Conservation (phyloP, 1,140 invertebrate genomes). For the Tetraneura akinire region DNA sequence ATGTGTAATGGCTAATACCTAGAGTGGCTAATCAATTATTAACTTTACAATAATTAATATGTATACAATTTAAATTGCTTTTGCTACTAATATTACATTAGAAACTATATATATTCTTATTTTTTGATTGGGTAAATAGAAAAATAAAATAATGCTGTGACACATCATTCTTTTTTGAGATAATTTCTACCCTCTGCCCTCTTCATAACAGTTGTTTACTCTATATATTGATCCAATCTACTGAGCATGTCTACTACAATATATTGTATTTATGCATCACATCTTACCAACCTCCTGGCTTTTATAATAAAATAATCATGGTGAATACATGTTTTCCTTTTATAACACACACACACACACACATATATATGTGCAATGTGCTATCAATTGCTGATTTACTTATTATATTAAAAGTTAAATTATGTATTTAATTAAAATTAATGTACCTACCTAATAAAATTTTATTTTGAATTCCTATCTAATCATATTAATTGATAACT, state of each 20-base stretch:
- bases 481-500: no score
- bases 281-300: neutral
- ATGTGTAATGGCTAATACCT: neutral
- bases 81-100: neutral
- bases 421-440: no score
- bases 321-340: neutral
- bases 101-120: neutral
- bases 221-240: slow-evolving; percentile 36
- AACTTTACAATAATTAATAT: neutral
- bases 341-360: no score
- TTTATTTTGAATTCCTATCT: no score
- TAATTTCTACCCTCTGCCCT: slow-evolving; percentile 24
- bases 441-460: no score
- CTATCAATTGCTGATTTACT: no score
- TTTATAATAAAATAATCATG: neutral
- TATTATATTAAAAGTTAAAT: no score
- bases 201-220: neutral
- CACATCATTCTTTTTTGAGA: slow-evolving; percentile 14
- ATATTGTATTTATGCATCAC: neutral
- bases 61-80: neutral
- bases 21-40: neutral
- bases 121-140: neutral
- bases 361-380: no score
- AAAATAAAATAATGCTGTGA: slow-evolving; percentile 9
- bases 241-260: slow-evolving; percentile 28